Evolutionary conservation across 64 coral and sea anemone genomes (phyloP), one percentile per base, ranked within the genome.

Genomic region (Stichodactyla helianthus): DNA sequence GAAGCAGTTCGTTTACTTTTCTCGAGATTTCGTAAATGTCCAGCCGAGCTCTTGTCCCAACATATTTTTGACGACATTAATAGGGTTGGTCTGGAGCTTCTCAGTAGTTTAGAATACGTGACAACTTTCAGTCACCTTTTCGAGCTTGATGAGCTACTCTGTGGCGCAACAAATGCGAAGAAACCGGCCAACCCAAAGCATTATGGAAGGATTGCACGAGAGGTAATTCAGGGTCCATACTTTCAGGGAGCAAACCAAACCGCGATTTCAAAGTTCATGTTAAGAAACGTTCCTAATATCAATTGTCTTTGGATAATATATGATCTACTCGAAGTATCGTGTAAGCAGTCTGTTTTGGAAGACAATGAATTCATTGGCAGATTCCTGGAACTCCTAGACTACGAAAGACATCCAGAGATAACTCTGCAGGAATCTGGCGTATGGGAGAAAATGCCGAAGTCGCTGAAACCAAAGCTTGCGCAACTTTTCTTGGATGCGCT

Each of bases 301-400:
- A 12, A 14, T 4, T 90, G 53, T 52, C 89, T 90, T 44, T 90
- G 89, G 89, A 85, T 59, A 52, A 20, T 81, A 10, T 81, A 18
- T 16, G 5, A 23, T 27, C 68, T 27, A 13, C 9, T 71, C 62
- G 25, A 71, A 71, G 7, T 0, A 25, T 22, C 68, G 19, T 5
- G 20, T 5, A 67, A 7, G 5, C 0, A 67, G n/a, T 6, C 16
- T 6, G 63, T 22, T 35, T 5, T 44, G 11, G 12, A 35, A 50
- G 5, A 51, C 3, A 9, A 35, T 50, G 11, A 50, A 50, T 31
- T 50, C 11, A 11, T 50, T 79, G 11, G 16, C 50, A 79, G 50
- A 50, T 79, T 79, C 28, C 3, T 1, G 0, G 13, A 22, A 20
- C 1, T 71, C 16, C 12, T 15, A 18, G 7, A 26, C n/a, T 11